Conservation (phyloP, 1,140 invertebrate genomes). For the Drosophila erecta region DNA sequence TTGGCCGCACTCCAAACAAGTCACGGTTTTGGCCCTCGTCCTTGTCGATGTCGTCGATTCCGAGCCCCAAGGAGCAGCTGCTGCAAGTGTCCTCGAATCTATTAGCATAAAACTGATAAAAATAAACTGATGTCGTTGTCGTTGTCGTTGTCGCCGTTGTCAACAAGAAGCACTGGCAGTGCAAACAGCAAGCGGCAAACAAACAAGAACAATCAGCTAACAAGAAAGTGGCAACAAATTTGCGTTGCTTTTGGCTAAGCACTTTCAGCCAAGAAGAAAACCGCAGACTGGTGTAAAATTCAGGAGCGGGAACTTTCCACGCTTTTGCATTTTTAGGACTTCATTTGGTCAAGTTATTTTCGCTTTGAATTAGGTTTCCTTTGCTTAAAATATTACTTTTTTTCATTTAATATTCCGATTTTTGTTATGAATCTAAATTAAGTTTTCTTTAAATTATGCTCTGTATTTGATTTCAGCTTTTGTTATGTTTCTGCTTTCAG, state of each 20-base stretch:
- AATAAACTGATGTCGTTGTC: conserved; percentile 69
- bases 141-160: conserved; percentile 54
- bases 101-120: conserved; percentile 80
- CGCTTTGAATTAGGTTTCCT: background rate
- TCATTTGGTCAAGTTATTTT: conserved; percentile 10
- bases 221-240: conserved; percentile 62
- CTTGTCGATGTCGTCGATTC: background rate
- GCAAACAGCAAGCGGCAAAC: conserved; percentile 25
- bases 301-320: background rate
- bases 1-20: conserved; percentile 19
- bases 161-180: conserved; percentile 53
- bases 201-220: conserved; percentile 62
- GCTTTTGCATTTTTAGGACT: conserved; percentile 15
- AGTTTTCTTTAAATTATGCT: background rate
- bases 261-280: background rate
- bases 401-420: background rate
- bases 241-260: conserved; percentile 21
- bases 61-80: conserved; percentile 54
- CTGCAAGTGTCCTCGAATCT: conserved; percentile 61
- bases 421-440: background rate
- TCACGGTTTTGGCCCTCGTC: conserved; percentile 9
- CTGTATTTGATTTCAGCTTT: no score
- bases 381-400: background rate
- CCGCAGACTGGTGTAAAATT: conserved; percentile 10
- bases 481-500: no score